Evolutionary conservation across 2,113 vertebrate species (phyloP).

Genomic region (Aegithalos caudatus): DNA sequence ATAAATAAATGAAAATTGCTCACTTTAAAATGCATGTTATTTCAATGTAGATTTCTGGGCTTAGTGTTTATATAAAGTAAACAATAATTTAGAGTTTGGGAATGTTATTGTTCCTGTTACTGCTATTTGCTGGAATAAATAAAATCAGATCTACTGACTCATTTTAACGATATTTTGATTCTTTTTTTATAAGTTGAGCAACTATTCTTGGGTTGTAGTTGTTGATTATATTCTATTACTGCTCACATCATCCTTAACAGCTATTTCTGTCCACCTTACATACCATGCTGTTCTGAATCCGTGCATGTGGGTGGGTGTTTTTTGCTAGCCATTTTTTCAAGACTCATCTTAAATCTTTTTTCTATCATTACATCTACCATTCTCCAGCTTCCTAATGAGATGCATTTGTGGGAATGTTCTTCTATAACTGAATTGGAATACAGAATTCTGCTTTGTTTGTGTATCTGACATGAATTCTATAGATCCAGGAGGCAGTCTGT

Average conservation of each 20-base stretch:
- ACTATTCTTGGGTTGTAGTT: not conserved
- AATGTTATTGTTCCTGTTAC: not conserved
- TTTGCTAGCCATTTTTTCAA: not conserved
- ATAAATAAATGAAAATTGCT: not conserved
- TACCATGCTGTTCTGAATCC: not conserved
- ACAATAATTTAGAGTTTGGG: not conserved
- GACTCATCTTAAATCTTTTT: not conserved
- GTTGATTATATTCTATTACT: not conserved
- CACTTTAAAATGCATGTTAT: not conserved
- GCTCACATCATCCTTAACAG: slow-evolving; percentile 3
- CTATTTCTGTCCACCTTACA: not conserved
- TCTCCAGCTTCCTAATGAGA: not conserved
- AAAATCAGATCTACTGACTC: not conserved
- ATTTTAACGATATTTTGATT: not conserved
- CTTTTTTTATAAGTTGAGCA: not conserved
- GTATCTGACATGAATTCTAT: not conserved
- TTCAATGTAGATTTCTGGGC: not conserved
- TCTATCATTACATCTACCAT: not conserved
- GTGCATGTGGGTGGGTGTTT: not conserved
- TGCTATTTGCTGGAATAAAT: not conserved
- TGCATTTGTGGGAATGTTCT: not conserved
- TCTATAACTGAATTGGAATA: not conserved
- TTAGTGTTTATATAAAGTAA: not conserved
- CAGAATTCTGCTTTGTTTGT: not conserved
- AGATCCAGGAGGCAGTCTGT: not conserved